These are phyloP conservation scores for Gadus chalcogrammus DNA, from an alignment of 2,113 vertebrate genomes.

Conservation along the genomic window DNA sequence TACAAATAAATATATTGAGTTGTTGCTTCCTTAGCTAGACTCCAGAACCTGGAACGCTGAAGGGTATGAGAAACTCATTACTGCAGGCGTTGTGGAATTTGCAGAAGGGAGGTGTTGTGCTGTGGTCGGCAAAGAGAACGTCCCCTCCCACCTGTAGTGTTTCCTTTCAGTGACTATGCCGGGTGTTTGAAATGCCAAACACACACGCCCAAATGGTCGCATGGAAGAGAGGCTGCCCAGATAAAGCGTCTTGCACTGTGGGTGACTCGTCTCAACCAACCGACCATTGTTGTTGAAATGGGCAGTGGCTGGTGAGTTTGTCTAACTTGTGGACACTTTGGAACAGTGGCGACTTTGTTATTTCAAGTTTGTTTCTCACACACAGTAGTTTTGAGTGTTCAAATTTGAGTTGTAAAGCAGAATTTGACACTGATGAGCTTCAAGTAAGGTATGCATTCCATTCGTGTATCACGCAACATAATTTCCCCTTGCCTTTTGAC, in stretches of 20 bases:
- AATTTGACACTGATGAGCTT: no score
- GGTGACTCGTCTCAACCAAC: background rate
- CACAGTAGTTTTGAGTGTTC: background rate
- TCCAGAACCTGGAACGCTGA: constrained; percentile 6
- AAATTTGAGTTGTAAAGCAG: no score
- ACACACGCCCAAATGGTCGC: background rate
- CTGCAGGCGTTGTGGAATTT: constrained; percentile 8
- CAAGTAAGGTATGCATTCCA: no score
- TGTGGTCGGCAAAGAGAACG: constrained; percentile 2
- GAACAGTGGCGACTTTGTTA: background rate
- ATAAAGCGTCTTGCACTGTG: background rate
- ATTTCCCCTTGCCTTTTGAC: no score
- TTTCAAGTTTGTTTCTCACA: background rate
- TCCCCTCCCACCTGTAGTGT: constrained; percentile 16
- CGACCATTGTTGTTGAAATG: background rate
- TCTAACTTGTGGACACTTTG: background rate
- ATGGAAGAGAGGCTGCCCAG: constrained; percentile 3
- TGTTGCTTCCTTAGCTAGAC: background rate
- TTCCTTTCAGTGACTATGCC: constrained; percentile 1
- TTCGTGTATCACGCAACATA: no score
- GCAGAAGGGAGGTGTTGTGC: constrained; percentile 6
- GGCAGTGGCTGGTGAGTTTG: background rate
- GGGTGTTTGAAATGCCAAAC: constrained; percentile 25
- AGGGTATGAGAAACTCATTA: background rate
- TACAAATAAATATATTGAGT: background rate